Conservation (phyloP, 2,888 invertebrate genomes). For the Mantis religiosa region DNA sequence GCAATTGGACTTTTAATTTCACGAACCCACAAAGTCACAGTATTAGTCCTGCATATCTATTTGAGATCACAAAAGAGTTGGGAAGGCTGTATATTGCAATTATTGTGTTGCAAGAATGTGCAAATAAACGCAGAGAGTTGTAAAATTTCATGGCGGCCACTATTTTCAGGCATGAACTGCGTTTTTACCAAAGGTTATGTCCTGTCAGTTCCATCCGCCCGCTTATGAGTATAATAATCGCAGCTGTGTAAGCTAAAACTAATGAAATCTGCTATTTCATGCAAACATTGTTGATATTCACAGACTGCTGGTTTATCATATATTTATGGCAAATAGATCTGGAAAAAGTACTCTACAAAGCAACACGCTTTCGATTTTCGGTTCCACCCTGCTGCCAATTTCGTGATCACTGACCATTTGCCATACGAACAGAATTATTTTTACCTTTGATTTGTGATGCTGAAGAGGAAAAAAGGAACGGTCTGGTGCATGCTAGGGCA, state of each 20-base stretch:
- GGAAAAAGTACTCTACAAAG: not conserved
- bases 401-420: not conserved
- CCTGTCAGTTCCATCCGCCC: no score
- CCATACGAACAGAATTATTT: not conserved
- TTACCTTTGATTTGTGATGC: not conserved
- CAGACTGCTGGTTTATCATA: not conserved
- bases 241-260: no score
- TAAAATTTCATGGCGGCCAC: no score
- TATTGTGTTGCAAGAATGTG: no score
- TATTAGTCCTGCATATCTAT: no score
- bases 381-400: not conserved
- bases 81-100: no score
- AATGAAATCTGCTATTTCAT: not conserved
- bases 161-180: no score
- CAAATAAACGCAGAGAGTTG: no score
- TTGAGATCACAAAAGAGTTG: no score
- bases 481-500: not conserved
- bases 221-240: not conserved
- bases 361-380: not conserved
- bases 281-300: not conserved
- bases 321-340: not conserved
- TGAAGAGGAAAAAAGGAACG: not conserved
- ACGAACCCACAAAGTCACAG: no score
- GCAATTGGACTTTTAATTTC: no score
- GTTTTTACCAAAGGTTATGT: no score